phyloP scores from a whole-genome alignment of 2,888 invertebrate species.

The Oasisia sp. region DNA sequence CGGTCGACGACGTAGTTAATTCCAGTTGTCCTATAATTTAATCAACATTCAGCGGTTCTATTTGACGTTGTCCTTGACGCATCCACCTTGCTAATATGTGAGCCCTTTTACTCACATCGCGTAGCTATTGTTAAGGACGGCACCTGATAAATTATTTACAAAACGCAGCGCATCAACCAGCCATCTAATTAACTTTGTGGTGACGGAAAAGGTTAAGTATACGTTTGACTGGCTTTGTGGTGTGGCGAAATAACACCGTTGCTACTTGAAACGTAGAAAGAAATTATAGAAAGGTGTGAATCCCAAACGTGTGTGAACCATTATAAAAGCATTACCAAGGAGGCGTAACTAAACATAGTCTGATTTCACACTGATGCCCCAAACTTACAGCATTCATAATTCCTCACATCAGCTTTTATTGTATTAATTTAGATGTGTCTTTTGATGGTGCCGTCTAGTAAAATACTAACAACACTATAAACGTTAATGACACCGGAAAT shows the following conservation, averaged over 20 bases:
- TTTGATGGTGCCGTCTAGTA: not conserved
- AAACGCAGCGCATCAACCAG: not conserved
- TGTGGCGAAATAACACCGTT: not conserved
- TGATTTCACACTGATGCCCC: not conserved
- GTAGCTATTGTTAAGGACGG: not conserved
- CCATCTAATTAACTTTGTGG: not conserved
- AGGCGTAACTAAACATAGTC: too few relatives aligned
- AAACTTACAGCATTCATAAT: not conserved
- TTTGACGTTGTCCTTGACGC: not conserved
- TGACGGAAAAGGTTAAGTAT: not conserved
- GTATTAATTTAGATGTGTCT: not conserved
- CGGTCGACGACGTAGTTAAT: too few relatives aligned
- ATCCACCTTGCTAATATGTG: not conserved
- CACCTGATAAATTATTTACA: not conserved
- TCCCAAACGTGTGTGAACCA: not conserved
- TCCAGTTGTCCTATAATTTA: too few relatives aligned
- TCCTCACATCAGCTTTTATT: not conserved
- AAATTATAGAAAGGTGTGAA: not conserved
- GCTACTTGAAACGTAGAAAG: not conserved
- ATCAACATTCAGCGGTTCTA: too few relatives aligned
- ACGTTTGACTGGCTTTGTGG: not conserved
- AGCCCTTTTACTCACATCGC: not conserved
- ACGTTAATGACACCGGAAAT: not conserved
- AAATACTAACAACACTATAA: not conserved
- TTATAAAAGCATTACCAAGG: not conserved